A percentile compares a stretch with the other conserved stretches of the same genome.
Conservation (phyloP, 2,797 vertebrate genomes). For the Trichosurus vulpecula region DNA sequence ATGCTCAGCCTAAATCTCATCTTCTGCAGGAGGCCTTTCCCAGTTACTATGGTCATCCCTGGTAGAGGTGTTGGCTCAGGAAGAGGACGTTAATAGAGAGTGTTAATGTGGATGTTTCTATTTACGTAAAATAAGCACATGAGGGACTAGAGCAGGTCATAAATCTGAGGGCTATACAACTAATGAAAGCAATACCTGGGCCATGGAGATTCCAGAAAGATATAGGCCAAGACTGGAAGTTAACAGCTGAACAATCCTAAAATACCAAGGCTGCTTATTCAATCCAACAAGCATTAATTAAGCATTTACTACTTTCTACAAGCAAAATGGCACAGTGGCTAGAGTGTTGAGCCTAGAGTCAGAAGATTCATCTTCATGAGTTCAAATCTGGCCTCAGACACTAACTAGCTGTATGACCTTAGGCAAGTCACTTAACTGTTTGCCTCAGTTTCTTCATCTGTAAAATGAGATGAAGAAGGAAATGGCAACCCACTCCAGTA, state of each 20-base stretch:
- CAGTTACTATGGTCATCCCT: background rate
- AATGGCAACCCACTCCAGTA: background rate
- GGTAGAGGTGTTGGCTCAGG: background rate
- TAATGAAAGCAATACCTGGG: background rate
- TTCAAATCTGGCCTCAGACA: background rate
- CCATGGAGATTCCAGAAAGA: background rate
- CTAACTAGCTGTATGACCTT: background rate
- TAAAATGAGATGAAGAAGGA: background rate
- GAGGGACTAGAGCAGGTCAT: background rate
- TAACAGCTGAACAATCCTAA: background rate
- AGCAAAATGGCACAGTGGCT: background rate
- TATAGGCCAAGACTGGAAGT: background rate
- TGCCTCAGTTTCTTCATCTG: background rate
- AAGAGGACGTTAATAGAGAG: background rate
- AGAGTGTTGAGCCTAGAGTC: background rate
- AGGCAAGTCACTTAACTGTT: background rate
- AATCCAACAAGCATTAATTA: background rate
- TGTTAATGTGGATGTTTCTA: background rate
- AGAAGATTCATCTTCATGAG: background rate
- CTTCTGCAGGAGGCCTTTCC: background rate
- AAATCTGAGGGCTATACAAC: background rate
- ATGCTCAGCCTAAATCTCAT: background rate
- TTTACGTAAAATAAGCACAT: background rate
- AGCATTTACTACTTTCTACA: background rate
- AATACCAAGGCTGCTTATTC: background rate